phyloP scores from a whole-genome alignment of 2,113 vertebrate species.

The Eptatretus burgeri region DNA sequence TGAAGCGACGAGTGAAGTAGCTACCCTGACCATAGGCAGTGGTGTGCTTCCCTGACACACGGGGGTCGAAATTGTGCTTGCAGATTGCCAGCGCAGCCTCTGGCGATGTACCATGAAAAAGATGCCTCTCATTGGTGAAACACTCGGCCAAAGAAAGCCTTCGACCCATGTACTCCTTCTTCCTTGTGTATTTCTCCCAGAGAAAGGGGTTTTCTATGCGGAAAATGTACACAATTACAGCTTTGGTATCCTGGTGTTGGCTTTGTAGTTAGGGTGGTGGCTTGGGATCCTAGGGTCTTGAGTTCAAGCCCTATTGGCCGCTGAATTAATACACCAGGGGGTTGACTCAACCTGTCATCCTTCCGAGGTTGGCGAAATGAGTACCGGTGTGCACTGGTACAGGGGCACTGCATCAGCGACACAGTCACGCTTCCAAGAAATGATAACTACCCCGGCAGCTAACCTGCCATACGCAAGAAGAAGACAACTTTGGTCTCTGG shows the following conservation, averaged over 20 bases:
- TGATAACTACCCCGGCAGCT: too few species aligned
- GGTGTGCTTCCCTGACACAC: slow-evolving; percentile 82
- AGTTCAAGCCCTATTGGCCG: too few species aligned
- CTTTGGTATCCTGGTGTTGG: too few species aligned
- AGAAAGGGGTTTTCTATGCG: slow-evolving; percentile 92
- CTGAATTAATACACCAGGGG: too few species aligned
- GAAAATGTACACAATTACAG: slow-evolving; percentile 61
- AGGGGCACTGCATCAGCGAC: too few species aligned
- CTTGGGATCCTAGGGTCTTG: too few species aligned
- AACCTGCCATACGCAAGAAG: too few species aligned
- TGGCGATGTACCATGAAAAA: slow-evolving; percentile 86
- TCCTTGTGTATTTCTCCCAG: slow-evolving; percentile 98
- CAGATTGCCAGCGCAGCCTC: slow-evolving; percentile 91
- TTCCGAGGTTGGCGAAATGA: too few species aligned
- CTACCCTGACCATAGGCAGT: slow-evolving; percentile 98
- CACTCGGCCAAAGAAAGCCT: slow-evolving; percentile 56
- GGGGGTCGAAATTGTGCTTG: slow-evolving; percentile 97
- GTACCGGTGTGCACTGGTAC: too few species aligned
- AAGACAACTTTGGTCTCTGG: slow-evolving; percentile 94
- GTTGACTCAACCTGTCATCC: too few species aligned
- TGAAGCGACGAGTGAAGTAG: slow-evolving; percentile 80
- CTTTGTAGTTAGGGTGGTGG: too few species aligned
- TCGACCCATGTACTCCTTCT: slow-evolving; percentile 88
- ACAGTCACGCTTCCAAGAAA: too few species aligned
- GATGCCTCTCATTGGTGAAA: slow-evolving; percentile 64